Evolutionary conservation across 1,140 invertebrate species (phyloP), one percentile per base, ranked within the genome.

Genomic region (Centruroides vittatus): DNA sequence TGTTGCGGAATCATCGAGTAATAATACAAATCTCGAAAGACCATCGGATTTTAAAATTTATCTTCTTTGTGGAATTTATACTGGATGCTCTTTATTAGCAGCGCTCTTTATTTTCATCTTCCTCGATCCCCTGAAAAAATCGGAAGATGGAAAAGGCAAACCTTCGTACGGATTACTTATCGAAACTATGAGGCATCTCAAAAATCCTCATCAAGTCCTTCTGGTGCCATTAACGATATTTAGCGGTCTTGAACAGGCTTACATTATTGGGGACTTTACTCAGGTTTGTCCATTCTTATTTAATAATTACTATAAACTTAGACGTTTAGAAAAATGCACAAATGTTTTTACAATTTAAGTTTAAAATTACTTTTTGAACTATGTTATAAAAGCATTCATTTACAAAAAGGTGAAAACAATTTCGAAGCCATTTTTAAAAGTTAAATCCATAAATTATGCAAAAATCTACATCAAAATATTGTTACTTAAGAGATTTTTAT

Each of bases 201-300:
- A 86, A 75, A 71, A 74, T 36, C 86, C 86, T 0, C 88, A 90
- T 70, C 91, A 95, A 70, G 84, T 94, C 66, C 78, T 98, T 4
- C 80, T 98, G 6, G 93, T 97, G 67, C 91, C 93, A 1, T 84
- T 98, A 60, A 98, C 93, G 0, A 76, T 97, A 46, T 98, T 90
- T 84, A 96, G 93, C 67, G 94, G 93, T 54, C 86, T 98, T 80
- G 93, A 97, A 73, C 93, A 98, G 73, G 92, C 90, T 0, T 97
- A 96, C 76, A 89, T 96, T 61, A 86, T 87, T 11, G 90, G 91
- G 51, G 91, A 97, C 68, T 98, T 89, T 71, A 96, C 93, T 6
- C 88, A 88, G 78, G 88, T 90, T 79, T 1, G 23, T 23, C 0
- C 23, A 23, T 23, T 23, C 23, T 23, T 23, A 23, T 23, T 23